Base-by-base conservation (phyloP, 1,140 invertebrate species). In the Drosophila elegans region DNA sequence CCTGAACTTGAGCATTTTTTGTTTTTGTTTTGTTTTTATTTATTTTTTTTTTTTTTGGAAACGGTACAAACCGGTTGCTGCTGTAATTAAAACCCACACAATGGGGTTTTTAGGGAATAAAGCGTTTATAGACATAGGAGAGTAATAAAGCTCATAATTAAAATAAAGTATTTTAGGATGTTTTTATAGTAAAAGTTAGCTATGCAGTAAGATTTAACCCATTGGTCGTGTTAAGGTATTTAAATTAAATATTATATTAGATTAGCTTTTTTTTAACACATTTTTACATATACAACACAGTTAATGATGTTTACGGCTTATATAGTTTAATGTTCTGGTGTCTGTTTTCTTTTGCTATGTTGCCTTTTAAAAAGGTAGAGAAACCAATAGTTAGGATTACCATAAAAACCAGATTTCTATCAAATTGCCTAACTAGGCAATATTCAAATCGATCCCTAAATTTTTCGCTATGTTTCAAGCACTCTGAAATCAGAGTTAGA, bases 31-130 rank as follows among this genome's bases (percentile, higher is more conserved):
- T 32, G 3, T 41, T 52, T 44, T 36, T 25, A 1, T 21, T 21
- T n/a, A n/a, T 1, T 21, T 0, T 21, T 41, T 52, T 44, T 36
- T 27, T 29, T 21, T 39, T 48, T n/a, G 12, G 36, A 21, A 80
- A 88, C 80, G 66, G 76, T 78, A 80, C 63, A 88, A 88, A 90
- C 84, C 75, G 80, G 84, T 88, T 86, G 9, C 44, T 27, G 16
- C 45, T n/a, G 63, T 68, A 86, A 82, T 86, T 86, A 83, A 88
- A 72, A 59, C 41, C 61, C 53, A 45, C 41, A 56, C 21, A 41
- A 73, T 66, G 36, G 44, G 3, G 2, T 16, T 66, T 41, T 67
- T 29, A 27, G 34, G 27, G 9, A 41, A 56, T 39, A 48, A 41
- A 34, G 6, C 16, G 34, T 55, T 68, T 42, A 34, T 13, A 68